Evolutionary conservation across 2,888 invertebrate species (phyloP), one percentile per base, ranked within the genome.

Genomic region (Corythucha ciliata): DNA sequence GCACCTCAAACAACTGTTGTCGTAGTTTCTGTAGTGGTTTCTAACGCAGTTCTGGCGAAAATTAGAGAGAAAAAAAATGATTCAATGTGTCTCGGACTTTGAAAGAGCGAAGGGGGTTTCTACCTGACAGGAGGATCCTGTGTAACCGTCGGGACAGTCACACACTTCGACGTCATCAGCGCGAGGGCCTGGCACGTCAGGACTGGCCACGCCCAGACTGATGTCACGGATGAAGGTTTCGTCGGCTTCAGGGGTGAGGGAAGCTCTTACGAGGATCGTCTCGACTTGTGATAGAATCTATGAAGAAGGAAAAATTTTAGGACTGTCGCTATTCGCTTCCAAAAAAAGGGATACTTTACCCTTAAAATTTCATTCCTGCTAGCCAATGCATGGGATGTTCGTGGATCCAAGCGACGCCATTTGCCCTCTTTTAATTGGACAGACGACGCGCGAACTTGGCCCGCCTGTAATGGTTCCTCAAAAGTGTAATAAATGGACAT

Each of bases 91-190:
- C 10, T 10, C 29, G 29, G 29, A 8, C 10, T 29, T 29, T 12
- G 10, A 29, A 12, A 36, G 29, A 29, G n/a, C 8, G 29, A 10
- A 29, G n/a, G 29, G 29, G 29, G 29, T 29, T 29, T 8, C 59
- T 61, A 74, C 74, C 68, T 92, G 90, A 64, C 92, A 92, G 46
- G 89, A 90, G 1, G 80, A 79, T 48, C 92, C 92, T 8, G 71
- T 70, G 63, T 89, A 90, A 1, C 88, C 91, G 0, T 69, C 63
- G 0, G 90, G 90, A 64, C 93, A 93, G 45, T 76, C 71, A 66
- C 94, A 97, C 37, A 79, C 77, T 73, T 97, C 96, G 42, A 97
- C 82, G 51, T 80, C 81, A 3, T 72, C 75, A 1, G 91, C 90
- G 7, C 73, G 74, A 60, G 72, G 76, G 2, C 73, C 74, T 39